Conservation (phyloP, 2,888 invertebrate species). For the Macrophya alboannulata region DNA sequence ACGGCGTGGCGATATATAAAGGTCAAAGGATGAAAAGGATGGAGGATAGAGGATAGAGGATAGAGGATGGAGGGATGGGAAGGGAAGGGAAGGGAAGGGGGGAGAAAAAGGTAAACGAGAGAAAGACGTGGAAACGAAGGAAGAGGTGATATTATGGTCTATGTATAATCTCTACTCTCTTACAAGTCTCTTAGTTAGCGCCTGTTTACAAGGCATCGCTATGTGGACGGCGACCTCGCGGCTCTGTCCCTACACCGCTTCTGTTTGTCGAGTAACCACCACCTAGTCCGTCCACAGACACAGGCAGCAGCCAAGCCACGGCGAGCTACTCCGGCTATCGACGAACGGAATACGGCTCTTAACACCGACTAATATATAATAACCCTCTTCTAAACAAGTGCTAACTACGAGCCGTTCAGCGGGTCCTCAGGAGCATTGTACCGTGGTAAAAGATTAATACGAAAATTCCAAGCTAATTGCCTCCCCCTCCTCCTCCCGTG, state of each 20-base stretch:
- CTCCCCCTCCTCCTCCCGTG: background rate
- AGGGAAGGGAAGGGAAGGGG: background rate
- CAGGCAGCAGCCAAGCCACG: background rate
- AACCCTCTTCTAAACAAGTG: conserved; percentile 55
- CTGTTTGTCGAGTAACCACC: conserved; percentile 52
- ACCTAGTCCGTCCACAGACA: background rate
- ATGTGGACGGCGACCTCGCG: conserved; percentile 77
- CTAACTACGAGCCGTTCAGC: conserved; percentile 48
- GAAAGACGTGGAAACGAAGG: conserved; percentile 16
- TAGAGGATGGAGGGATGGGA: background rate
- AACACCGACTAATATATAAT: conserved; percentile 54
- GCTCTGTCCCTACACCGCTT: conserved; percentile 57
- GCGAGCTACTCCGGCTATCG: background rate
- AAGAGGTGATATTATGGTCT: background rate
- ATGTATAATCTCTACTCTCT: conserved; percentile 46
- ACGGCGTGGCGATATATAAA: background rate
- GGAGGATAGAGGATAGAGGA: background rate
- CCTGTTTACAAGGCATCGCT: conserved; percentile 79
- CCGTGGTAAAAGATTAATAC: conserved; percentile 37
- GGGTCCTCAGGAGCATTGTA: conserved; percentile 48
- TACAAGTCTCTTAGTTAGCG: conserved; percentile 72
- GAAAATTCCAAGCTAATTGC: conserved; percentile 48
- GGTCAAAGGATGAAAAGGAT: background rate
- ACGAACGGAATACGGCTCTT: conserved; percentile 29
- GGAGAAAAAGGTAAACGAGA: background rate